Percentiles rank a stretch among this genome's conserved stretches.
Evolutionary conservation across 2,113 vertebrate species (phyloP).

Genomic region (Azemiops feae): DNA sequence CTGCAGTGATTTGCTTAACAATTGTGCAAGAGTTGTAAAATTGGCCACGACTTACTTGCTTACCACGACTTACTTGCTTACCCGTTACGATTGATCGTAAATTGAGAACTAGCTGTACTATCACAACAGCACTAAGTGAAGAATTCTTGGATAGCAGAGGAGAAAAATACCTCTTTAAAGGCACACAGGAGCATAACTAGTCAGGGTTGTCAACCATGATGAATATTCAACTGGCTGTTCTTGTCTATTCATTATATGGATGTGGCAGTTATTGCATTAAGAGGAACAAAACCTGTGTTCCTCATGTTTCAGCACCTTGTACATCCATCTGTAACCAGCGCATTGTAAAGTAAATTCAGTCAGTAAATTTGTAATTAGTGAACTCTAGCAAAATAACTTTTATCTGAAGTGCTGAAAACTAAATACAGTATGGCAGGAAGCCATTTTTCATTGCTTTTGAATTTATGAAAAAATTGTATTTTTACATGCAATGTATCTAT

Average conservation of each 20-base stretch:
- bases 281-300: background rate
- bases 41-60: too few relatives aligned
- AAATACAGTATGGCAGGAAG: background rate
- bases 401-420: background rate
- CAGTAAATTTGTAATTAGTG: background rate
- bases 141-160: background rate
- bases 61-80: too few relatives aligned
- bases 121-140: background rate
- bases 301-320: too few relatives aligned
- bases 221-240: background rate
- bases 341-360: background rate
- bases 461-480: background rate
- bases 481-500: background rate
- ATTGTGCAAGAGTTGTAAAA: too few relatives aligned
- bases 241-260: background rate
- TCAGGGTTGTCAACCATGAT: background rate
- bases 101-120: too few relatives aligned
- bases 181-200: background rate
- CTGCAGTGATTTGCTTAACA: too few relatives aligned
- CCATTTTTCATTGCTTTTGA: background rate
- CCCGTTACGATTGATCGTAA: too few relatives aligned
- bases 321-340: background rate
- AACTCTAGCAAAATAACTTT: background rate
- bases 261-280: background rate
- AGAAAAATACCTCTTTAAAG: background rate